Conservation (phyloP, 2,113 vertebrate genomes). For the Carettochelys insculpta region DNA sequence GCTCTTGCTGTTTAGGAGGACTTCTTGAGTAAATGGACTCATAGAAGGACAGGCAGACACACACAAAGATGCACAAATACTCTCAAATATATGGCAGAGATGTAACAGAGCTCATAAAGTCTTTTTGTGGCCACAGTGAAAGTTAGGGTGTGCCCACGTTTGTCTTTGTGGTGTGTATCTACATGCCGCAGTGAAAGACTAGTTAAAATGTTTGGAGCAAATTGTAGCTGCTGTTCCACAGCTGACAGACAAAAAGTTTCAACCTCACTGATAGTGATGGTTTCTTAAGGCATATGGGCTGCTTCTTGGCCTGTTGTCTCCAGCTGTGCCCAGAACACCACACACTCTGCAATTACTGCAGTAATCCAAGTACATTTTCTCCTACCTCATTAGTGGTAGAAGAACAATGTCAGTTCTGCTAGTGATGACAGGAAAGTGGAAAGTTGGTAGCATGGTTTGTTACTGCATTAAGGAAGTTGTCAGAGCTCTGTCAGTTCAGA, state of each 20-base stretch:
- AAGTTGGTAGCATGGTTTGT: not conserved
- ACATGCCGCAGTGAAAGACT: not conserved
- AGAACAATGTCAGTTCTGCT: not conserved
- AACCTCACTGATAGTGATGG: too few relatives aligned
- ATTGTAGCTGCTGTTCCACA: too few relatives aligned
- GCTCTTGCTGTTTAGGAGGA: too few relatives aligned
- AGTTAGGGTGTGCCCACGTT: not conserved
- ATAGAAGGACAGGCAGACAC: too few relatives aligned
- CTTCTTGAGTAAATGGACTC: too few relatives aligned
- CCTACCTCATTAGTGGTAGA: not conserved
- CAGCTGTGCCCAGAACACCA: not conserved
- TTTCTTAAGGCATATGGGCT: too few relatives aligned
- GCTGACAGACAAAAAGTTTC: too few relatives aligned
- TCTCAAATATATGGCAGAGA: too few relatives aligned
- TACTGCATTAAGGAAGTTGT: not conserved
- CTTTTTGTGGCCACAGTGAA: not conserved
- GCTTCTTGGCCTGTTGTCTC: not conserved
- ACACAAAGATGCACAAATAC: too few relatives aligned
- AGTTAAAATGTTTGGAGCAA: too few relatives aligned
- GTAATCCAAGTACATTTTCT: not conserved
- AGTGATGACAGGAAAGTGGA: not conserved
- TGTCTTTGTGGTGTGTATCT: not conserved
- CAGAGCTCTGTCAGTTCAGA: not conserved
- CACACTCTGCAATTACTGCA: not conserved
- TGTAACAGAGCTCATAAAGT: not conserved